Evolutionary conservation across 1,140 invertebrate genomes (phyloP).

Genomic region (Diorhabda sublineata): DNA sequence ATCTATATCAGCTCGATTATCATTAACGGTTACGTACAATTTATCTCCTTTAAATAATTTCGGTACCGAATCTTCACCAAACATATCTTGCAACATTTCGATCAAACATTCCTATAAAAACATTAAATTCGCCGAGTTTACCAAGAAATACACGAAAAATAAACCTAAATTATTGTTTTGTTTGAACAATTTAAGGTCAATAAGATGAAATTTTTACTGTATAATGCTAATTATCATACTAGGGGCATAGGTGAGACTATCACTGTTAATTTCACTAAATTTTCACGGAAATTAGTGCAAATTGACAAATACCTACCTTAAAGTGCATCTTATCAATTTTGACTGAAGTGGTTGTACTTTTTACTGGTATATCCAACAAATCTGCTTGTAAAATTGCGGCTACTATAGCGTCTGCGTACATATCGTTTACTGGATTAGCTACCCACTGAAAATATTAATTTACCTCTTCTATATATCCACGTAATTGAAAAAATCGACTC

Average conservation of each 20-base stretch:
- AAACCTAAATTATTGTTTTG: no score
- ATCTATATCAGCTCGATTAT: slow-evolving; percentile 82
- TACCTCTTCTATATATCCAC: neutral
- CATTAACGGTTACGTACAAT: slow-evolving; percentile 79
- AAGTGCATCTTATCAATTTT: slow-evolving; percentile 82
- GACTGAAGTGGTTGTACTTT: slow-evolving; percentile 58
- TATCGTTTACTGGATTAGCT: slow-evolving; percentile 92
- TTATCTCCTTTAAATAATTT: slow-evolving; percentile 92
- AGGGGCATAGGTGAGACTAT: no score
- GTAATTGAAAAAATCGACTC: neutral
- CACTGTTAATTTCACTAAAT: no score
- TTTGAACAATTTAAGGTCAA: no score
- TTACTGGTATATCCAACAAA: slow-evolving; percentile 56
- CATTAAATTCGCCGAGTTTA: no score
- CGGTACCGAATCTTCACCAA: slow-evolving; percentile 90
- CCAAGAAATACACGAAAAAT: no score
- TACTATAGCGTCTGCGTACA: slow-evolving; percentile 94
- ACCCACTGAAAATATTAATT: slow-evolving; percentile 66
- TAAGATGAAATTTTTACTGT: no score
- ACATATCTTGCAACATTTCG: slow-evolving; percentile 92
- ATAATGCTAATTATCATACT: no score
- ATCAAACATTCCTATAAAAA: slow-evolving; percentile 76
- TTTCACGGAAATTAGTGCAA: no score
- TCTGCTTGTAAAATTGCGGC: slow-evolving; percentile 78
- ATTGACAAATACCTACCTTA: slow-evolving; percentile 52